phyloP scores from a whole-genome alignment of 2,888 invertebrate genomes.

The Eulithis testata region DNA sequence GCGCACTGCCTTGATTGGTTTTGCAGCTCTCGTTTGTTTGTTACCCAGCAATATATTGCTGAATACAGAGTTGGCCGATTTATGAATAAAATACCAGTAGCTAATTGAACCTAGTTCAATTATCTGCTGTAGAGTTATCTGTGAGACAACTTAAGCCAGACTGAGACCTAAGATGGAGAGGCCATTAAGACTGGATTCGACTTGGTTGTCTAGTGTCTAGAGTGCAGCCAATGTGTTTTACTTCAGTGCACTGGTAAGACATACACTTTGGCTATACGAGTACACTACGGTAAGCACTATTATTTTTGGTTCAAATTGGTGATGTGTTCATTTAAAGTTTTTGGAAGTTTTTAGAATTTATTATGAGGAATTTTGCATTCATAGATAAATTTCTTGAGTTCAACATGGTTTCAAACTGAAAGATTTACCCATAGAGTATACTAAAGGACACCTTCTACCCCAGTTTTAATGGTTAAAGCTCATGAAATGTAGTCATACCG shows the following conservation, averaged over 20 bases:
- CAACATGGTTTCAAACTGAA: background rate
- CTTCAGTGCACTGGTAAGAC: slow-evolving; percentile 4
- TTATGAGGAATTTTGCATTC: too few relatives aligned
- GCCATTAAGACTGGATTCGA: slow-evolving; percentile 21
- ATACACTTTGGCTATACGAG: background rate
- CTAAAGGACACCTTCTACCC: background rate
- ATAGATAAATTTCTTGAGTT: too few relatives aligned
- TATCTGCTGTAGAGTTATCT: slow-evolving; percentile 16
- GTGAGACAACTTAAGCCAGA: slow-evolving; percentile 14
- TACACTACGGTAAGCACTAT: background rate
- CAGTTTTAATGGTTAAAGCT: slow-evolving; percentile 34
- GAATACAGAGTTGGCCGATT: slow-evolving; percentile 23
- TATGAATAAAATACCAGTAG: slow-evolving; percentile 31
- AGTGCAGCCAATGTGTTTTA: slow-evolving; percentile 7
- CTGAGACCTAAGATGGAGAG: slow-evolving; percentile 24
- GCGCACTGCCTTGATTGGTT: slow-evolving; percentile 63
- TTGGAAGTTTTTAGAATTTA: too few relatives aligned
- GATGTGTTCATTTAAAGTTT: too few relatives aligned
- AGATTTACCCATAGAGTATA: background rate
- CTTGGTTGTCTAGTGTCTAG: slow-evolving; percentile 14
- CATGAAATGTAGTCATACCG: slow-evolving; percentile 37
- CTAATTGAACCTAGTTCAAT: slow-evolving; percentile 26
- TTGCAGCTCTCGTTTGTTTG: slow-evolving; percentile 50
- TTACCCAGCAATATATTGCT: slow-evolving; percentile 22
- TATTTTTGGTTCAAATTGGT: background rate